Evolutionary conservation across 1,140 invertebrate species (phyloP), one percentile per base, ranked within the genome.

Genomic region (Sarcophaga peregrina): DNA sequence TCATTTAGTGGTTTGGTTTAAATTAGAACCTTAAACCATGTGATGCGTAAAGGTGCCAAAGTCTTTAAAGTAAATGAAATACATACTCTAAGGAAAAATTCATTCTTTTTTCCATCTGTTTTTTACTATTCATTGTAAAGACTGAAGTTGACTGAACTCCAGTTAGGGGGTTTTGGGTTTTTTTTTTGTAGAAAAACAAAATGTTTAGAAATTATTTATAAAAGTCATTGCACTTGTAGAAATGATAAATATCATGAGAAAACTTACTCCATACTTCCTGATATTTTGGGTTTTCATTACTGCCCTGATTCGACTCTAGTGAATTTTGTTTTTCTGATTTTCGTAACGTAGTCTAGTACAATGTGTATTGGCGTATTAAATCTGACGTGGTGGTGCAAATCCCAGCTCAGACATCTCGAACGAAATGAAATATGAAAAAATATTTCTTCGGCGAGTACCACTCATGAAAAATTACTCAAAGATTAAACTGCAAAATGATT

Each of bases 31-130:
- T 78, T 78, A 50, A 50, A 50, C 75, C 50, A 78, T 50, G 75
- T 78, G 75, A 78, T 78, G 75, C 75, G 75, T 78, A 78, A 78
- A 78, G 75, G 75, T 78, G 75, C 47, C 75, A 78, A 78, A 78
- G 47, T 20, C 47, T 50, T 25, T 68, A 68, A 20, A 68, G 62
- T 20, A 20, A 20, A 68, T 20, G 62, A 7, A 68, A 25, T 10
- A 68, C 10, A 68, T 17, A 68, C n/a, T 68, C 7, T 68, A 20
- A n/a, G 62, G n/a, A 68, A 68, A 37, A 37, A 37, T 37, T 37
- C 25, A 20, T 20, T 68, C 10, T 13, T 10, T 52, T 68, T 68
- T 68, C 8, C 8, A 20, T 20, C 8, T 68, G 5, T 20, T 68
- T 68, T 68, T 6, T 68, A n/a, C 10, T 7, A 62, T 68, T 68